Base-by-base conservation (phyloP, 1,140 invertebrate genomes). In the Bombus pascuorum region DNA sequence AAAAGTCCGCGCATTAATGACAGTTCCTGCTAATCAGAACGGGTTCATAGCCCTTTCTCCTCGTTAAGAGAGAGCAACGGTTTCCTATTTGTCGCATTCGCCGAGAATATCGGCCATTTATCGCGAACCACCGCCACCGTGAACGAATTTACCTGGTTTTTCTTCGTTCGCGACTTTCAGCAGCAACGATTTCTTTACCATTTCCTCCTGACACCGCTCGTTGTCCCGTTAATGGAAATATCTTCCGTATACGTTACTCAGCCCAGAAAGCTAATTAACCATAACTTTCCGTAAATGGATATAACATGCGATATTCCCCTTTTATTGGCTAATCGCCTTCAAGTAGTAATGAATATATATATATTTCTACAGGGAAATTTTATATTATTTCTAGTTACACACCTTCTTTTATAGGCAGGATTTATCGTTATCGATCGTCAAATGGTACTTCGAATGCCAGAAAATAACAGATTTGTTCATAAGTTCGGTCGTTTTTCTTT, bases 251-350 rank as follows among this genome's bases (percentile, higher is more conserved):
- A 42, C 81, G 87, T 79, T 75, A 47, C 71, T n/a, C 85, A 66
- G 44, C 25, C 78, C 70, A 32, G 66, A 87, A 62, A 87, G 87
- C 79, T 90, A 89, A 90, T 90, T 90, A 90, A 89, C 89, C 79
- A 90, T 89, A 90, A 90, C 82, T 89, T 85, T 68, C 76, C 88
- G 71, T 62, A 81, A 89, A 90, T 81, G 80, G 81, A 85, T 82
- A 71, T 79, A 84, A 87, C 88, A 77, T 87, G 84, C 84, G 88
- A 70, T 89, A 86, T 77, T 34, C 57, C 39, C 76, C 32, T 53
- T 79, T 42, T 62, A 53, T 71, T 47, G 59, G 77, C 22, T n/a
- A 62, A 57, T 18, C 28, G 53, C 47, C 28, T 18, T 65, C 25
- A 8, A 57, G 71, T 66, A 65, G 71, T 75, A 81, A 85, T 57